phyloP scores from a whole-genome alignment of 64 coral and sea anemone species.

The Cladopsammia gracilis region DNA sequence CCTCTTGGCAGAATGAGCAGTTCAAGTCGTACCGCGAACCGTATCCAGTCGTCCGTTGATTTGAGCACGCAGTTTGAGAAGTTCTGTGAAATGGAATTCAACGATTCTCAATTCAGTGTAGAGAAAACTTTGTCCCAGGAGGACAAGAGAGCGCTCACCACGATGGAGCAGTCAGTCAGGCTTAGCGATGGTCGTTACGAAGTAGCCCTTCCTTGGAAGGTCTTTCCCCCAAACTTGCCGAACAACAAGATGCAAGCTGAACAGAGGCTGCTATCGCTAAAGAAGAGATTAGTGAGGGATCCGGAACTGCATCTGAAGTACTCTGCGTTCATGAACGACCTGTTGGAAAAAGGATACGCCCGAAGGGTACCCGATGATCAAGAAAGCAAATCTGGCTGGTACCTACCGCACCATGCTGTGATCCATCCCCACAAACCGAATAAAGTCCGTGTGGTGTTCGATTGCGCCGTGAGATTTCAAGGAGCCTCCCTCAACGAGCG shows the following conservation, averaged over 20 bases:
- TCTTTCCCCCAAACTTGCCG: conserved; percentile 22
- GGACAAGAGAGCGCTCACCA: no score
- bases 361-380: conserved; percentile 37
- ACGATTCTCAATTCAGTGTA: no score
- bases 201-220: conserved; percentile 52
- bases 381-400: conserved; percentile 24
- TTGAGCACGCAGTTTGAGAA: no score
- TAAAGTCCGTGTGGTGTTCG: conserved; percentile 34
- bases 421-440: no score
- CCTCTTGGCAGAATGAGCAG: no score
- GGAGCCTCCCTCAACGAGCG: not conserved
- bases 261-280: conserved; percentile 17
- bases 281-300: conserved; percentile 50
- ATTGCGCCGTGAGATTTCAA: conserved; percentile 27
- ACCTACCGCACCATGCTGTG: conserved; percentile 57
- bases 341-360: conserved; percentile 57
- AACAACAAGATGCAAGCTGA: conserved; percentile 53
- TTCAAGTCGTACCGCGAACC: no score
- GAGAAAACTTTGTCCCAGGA: no score
- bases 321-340: conserved; percentile 60
- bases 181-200: conserved; percentile 65
- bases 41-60: no score
- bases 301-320: conserved; percentile 59
- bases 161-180: no score
- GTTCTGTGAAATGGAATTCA: no score